Evolutionary conservation across 1,140 invertebrate genomes (phyloP).

Genomic region (Zaprionus gabonicus): DNA sequence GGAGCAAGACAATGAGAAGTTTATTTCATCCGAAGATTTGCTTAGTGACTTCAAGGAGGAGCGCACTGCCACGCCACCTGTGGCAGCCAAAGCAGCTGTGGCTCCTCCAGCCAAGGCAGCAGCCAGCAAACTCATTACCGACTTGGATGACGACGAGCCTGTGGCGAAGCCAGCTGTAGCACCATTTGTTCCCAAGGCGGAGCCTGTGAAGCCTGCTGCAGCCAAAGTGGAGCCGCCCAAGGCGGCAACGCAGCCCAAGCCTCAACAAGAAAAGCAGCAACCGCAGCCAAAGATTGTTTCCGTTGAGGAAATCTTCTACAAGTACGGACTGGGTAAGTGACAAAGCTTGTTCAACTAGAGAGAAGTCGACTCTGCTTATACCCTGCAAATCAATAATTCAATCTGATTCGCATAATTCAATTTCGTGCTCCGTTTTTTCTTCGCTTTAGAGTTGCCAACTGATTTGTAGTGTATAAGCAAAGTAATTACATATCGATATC

Average conservation of each 20-base stretch:
- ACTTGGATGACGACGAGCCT: constrained; percentile 75
- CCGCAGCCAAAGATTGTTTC: constrained; percentile 80
- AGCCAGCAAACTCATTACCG: constrained; percentile 51
- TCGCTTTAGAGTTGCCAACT: neutral
- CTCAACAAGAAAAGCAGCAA: constrained; percentile 18
- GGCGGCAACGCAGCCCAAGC: constrained; percentile 8
- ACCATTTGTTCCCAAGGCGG: constrained; percentile 47
- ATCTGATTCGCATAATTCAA: neutral
- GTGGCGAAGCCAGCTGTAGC: constrained; percentile 31
- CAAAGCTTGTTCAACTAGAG: neutral
- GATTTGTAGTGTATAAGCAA: constrained; percentile 8
- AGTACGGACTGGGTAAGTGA: constrained; percentile 80
- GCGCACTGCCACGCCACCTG: constrained; percentile 60
- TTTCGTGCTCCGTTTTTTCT: neutral
- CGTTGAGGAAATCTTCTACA: constrained; percentile 82
- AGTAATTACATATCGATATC: constrained; percentile 28
- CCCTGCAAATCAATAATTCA: neutral
- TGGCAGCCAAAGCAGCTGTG: constrained; percentile 24
- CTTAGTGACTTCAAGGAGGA: constrained; percentile 80
- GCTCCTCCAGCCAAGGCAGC: constrained; percentile 28
- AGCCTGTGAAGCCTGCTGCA: constrained; percentile 23
- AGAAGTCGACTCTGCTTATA: neutral
- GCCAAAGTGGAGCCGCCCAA: constrained; percentile 31
- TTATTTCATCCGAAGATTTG: constrained; percentile 83
- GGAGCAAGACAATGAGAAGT: constrained; percentile 82